Evolutionary conservation across 2,888 invertebrate genomes (phyloP).

Genomic region (Aelia acuminata): DNA sequence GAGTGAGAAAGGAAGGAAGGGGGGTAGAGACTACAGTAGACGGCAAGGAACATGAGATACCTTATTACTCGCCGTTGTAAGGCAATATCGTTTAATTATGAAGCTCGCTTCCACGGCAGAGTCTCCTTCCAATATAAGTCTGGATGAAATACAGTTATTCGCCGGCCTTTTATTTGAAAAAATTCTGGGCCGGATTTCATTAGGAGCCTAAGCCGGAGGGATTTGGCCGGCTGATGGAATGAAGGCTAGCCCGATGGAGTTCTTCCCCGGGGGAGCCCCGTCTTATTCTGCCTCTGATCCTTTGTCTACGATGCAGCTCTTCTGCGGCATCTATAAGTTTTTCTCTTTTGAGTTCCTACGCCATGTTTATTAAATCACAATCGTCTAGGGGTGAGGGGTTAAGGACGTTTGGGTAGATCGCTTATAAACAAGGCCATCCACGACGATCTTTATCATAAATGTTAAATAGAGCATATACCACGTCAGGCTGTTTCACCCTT

Average conservation of each 20-base stretch:
- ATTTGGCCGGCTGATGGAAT: constrained; percentile 48
- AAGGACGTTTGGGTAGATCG: no score
- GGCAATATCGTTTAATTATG: constrained; percentile 41
- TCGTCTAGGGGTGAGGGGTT: no score
- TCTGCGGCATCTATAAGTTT: constrained; percentile 1
- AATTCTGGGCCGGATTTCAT: constrained; percentile 27
- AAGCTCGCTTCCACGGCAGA: background rate
- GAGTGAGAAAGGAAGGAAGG: no score
- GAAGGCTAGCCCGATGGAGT: constrained; percentile 26
- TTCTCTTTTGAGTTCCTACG: background rate
- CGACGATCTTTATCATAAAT: no score
- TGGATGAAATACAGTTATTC: constrained; percentile 44
- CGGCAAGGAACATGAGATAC: constrained; percentile 3
- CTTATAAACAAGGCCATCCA: no score
- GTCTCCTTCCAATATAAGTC: constrained; percentile 30
- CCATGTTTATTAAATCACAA: background rate
- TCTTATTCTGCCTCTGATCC: background rate
- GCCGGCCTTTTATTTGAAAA: constrained; percentile 42
- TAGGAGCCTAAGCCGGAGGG: constrained; percentile 27
- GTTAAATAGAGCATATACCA: no score
- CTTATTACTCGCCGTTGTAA: constrained; percentile 22
- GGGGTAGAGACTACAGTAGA: background rate
- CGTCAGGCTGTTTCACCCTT: no score
- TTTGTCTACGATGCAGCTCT: constrained; percentile 29
- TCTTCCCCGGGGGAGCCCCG: background rate